Percentiles rank a stretch among this genome's conserved stretches.
These are phyloP conservation scores for Melanargia galathea DNA, from an alignment of 2,888 invertebrate genomes.

Conservation along the genomic window DNA sequence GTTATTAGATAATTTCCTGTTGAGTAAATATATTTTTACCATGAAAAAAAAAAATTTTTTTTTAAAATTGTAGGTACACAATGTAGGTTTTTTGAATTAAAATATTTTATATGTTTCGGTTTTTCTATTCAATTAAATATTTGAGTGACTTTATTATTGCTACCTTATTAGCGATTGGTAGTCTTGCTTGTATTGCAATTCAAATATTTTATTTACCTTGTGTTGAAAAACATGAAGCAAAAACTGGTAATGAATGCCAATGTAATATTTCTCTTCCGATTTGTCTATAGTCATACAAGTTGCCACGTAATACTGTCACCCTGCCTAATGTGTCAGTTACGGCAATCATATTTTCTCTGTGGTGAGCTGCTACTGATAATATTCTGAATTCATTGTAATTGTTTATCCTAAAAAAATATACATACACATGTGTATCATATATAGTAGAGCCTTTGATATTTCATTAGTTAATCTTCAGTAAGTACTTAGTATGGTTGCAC, in stretches of 20 bases:
- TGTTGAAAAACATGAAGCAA: slow-evolving; percentile 65
- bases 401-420: slow-evolving; percentile 52
- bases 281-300: slow-evolving; percentile 57
- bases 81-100: no score
- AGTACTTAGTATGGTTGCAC: no score
- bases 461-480: no score
- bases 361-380: slow-evolving; percentile 65
- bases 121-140: no score
- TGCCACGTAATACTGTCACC: slow-evolving; percentile 60
- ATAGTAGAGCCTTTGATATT: no score
- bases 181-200: no score
- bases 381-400: slow-evolving; percentile 62
- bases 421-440: neutral
- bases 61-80: no score
- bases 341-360: slow-evolving; percentile 59
- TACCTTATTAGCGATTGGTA: no score
- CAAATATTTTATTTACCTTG: slow-evolving; percentile 54
- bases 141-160: no score
- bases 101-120: no score
- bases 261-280: slow-evolving; percentile 66
- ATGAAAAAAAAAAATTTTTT: slow-evolving; percentile 1
- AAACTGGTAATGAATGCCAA: slow-evolving; percentile 73
- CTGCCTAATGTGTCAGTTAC: slow-evolving; percentile 71
- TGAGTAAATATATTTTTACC: neutral
- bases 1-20: slow-evolving; percentile 69